Evolutionary conservation across 2,888 invertebrate species (phyloP).

Genomic region (Idaea straminata): DNA sequence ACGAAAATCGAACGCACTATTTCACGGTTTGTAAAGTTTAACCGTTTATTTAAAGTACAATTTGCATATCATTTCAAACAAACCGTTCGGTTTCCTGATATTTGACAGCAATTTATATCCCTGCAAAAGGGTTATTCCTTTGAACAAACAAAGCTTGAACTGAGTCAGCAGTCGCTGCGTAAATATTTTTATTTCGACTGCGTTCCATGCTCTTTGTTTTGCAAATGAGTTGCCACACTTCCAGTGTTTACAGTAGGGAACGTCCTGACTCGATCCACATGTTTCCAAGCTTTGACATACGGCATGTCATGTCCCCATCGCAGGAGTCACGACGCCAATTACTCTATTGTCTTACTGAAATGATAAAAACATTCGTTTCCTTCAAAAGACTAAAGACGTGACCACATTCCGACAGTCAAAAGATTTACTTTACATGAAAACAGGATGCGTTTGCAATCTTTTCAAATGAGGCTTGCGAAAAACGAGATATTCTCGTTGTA

Average conservation of each 20-base stretch:
- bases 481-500: slow-evolving; percentile 15
- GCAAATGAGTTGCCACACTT: slow-evolving; percentile 67
- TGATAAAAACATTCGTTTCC: slow-evolving; percentile 23
- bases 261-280: slow-evolving; percentile 62
- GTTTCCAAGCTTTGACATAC: slow-evolving; percentile 47
- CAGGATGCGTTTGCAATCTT: slow-evolving; percentile 15
- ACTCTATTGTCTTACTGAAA: slow-evolving; percentile 34
- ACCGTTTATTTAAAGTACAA: neutral
- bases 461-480: slow-evolving; percentile 11
- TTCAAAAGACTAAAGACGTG: slow-evolving; percentile 9
- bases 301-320: slow-evolving; percentile 40
- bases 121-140: slow-evolving; percentile 61
- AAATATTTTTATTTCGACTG: slow-evolving; percentile 76
- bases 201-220: slow-evolving; percentile 70
- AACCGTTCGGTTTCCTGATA: slow-evolving; percentile 33
- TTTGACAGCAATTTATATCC: slow-evolving; percentile 67
- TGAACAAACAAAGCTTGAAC: slow-evolving; percentile 64
- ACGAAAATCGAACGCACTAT: neutral
- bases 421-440: slow-evolving; percentile 12
- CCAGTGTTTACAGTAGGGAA: slow-evolving; percentile 60
- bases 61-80: slow-evolving; percentile 8
- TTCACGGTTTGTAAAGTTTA: slow-evolving; percentile 3
- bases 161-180: slow-evolving; percentile 70
- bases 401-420: slow-evolving; percentile 9
- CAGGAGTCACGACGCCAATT: slow-evolving; percentile 38